Percentiles rank a stretch among this genome's conserved stretches.
Conservation (phyloP, 2,888 invertebrate species). For the Epirrita christyi region DNA sequence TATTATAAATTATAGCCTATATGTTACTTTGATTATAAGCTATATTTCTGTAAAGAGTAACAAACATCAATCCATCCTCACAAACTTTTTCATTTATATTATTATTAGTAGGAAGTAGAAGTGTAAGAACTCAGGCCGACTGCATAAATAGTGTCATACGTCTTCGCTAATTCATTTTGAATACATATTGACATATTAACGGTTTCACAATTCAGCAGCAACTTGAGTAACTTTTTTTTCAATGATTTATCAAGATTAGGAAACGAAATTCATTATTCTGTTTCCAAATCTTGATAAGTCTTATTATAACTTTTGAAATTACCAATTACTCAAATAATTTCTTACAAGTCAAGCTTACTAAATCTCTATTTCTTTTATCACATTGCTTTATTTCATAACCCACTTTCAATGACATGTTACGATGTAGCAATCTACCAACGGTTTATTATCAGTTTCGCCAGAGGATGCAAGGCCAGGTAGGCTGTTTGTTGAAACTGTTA, state of each 20-base stretch:
- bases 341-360: conserved; percentile 1
- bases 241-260: neutral
- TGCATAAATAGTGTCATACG: no score
- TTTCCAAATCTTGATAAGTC: neutral
- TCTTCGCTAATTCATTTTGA: neutral
- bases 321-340: neutral
- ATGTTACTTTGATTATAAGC: no score
- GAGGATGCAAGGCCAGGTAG: conserved; percentile 41
- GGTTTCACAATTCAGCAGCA: neutral
- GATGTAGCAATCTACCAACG: conserved; percentile 26
- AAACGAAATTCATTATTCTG: neutral
- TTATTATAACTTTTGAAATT: neutral
- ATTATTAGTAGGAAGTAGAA: no score
- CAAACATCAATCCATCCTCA: no score
- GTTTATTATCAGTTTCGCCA: conserved; percentile 42
- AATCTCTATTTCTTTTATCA: conserved; percentile 22
- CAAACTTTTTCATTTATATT: no score
- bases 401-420: conserved; percentile 33
- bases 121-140: no score
- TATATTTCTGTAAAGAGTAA: no score
- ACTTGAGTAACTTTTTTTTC: neutral
- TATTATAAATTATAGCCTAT: no score
- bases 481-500: conserved; percentile 25
- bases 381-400: conserved; percentile 40
- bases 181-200: neutral